These are phyloP conservation scores for Urocolius indicus DNA, from an alignment of 2,113 vertebrate species.

Conservation along the genomic window DNA sequence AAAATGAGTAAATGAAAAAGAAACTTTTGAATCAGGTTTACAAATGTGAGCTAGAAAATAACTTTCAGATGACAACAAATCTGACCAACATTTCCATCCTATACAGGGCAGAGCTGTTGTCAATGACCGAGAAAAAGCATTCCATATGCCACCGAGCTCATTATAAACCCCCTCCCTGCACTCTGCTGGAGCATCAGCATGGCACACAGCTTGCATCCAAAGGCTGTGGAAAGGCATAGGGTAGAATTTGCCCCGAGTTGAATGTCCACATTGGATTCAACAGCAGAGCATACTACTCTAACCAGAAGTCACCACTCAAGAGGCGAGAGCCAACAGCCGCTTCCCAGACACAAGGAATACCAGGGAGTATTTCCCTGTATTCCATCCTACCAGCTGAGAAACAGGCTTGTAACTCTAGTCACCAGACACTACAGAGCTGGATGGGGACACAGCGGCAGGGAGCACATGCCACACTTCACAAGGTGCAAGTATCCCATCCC, in stretches of 20 bases:
- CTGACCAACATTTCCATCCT: neutral
- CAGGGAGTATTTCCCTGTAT: neutral
- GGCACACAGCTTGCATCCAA: accelerated
- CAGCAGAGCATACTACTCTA: neutral
- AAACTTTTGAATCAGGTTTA: neutral
- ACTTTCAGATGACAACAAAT: neutral
- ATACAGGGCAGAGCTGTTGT: neutral
- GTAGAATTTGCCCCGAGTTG: neutral
- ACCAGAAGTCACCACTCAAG: too few species aligned
- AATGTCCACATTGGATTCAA: neutral
- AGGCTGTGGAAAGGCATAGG: neutral
- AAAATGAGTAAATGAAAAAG: neutral
- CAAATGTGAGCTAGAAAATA: neutral
- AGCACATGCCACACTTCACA: accelerated
- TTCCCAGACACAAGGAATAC: too few species aligned
- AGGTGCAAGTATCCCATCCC: neutral
- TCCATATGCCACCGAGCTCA: neutral
- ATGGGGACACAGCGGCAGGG: neutral
- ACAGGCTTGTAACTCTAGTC: neutral
- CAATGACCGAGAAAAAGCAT: neutral
- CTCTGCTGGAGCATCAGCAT: too few species aligned
- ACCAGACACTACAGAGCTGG: neutral
- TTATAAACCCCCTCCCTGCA: neutral
- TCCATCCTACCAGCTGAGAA: neutral
- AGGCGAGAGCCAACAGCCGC: neutral